Evolutionary conservation across 2,888 invertebrate species (phyloP), one percentile per base, ranked within the genome.

Genomic region (Orchesella flavescens): DNA sequence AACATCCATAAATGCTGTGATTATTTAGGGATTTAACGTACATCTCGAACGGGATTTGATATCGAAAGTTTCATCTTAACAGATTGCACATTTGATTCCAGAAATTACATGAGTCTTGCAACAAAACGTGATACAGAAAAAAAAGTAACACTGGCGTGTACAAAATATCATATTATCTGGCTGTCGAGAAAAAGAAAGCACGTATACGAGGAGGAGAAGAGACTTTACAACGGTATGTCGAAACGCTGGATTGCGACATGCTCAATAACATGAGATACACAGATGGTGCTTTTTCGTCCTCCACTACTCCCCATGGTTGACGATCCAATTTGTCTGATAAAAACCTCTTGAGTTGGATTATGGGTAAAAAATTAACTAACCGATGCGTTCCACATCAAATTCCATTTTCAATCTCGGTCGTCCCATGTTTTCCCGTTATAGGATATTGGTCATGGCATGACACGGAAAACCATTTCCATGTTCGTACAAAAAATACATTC

Each of bases 301-400:
- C 53, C 59, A 59, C 17, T 44, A 65, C 43, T 65, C 43, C 43
- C 15, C 34, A 44, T 17, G 1, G 10, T 44, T 10, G 10, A 49
- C 49, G 17, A 49, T 69, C 69, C 69, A 69, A 69, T 69, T 69
- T 69, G 69, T 23, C 69, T 49, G 69, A 69, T 53, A 19, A 53
- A 13, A 69, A 69, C 53, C 23, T 24, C 24, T 69, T 69, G 49
- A 19, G 53, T 49, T 69, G 46, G 69, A 69, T 69, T 69, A 69
- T 49, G 19, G 4, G 23, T 19, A 69, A 49, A 12, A 44, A 46
- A 15, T 57, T 57, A 19, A 61, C 66, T 66, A 5, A 44, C n/a
- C 17, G 61, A 24, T 61, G 23, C 49, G 49, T 49, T 49, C 24
- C 61, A 15, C 19, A 61, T 61, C 57, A 17, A 57, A 57, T 57